Evolutionary conservation across 2,888 invertebrate genomes (phyloP).

Genomic region (Drosophila falleni): DNA sequence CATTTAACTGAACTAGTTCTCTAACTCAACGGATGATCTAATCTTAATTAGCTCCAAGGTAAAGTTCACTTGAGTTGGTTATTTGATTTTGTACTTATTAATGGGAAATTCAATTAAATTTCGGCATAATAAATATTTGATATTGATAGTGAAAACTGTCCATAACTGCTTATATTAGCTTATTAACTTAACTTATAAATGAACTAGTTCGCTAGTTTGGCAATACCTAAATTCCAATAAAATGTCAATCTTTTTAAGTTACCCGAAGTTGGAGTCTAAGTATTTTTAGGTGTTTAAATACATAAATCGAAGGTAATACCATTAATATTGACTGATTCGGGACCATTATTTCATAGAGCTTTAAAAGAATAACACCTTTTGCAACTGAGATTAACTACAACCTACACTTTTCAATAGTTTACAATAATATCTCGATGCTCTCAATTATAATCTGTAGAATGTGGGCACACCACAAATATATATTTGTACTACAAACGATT

Average conservation of each 20-base stretch:
- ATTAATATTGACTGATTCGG: too few relatives aligned
- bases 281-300: too few relatives aligned
- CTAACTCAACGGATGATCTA: not conserved
- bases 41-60: not conserved
- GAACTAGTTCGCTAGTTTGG: not conserved
- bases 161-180: too few relatives aligned
- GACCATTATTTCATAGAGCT: too few relatives aligned
- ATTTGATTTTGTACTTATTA: not conserved
- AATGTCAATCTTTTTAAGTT: too few relatives aligned
- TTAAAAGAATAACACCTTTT: too few relatives aligned
- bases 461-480: not conserved
- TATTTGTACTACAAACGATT: not conserved
- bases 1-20: conserved; percentile 18
- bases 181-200: too few relatives aligned
- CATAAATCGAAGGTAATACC: too few relatives aligned
- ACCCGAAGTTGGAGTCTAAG: too few relatives aligned
- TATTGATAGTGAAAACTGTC: not conserved
- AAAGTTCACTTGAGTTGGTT: conserved; percentile 6
- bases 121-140: not conserved
- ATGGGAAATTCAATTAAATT: not conserved
- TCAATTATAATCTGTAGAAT: not conserved
- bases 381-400: not conserved
- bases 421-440: not conserved
- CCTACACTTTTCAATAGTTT: not conserved
- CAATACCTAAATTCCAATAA: too few relatives aligned